Evolutionary conservation across 92 coral and sea anemone species (phyloP).

Genomic region (Diadumene lineata): DNA sequence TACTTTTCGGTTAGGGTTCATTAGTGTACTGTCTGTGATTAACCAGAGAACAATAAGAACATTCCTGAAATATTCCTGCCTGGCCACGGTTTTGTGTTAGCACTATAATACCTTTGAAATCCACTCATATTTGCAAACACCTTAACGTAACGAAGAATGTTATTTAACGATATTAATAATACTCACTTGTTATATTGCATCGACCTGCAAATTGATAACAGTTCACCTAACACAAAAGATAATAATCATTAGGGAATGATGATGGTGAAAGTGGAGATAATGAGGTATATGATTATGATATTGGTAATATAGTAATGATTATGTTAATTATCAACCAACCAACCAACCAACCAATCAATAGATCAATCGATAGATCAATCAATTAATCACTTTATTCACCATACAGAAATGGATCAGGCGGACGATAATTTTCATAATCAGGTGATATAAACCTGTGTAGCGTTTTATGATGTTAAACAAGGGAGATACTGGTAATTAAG

Average conservation of each 20-base stretch:
- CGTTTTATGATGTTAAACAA: too few relatives aligned
- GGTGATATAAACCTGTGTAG: too few relatives aligned
- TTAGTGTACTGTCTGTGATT: too few relatives aligned
- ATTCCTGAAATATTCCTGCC: too few relatives aligned
- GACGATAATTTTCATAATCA: not conserved
- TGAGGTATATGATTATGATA: too few relatives aligned
- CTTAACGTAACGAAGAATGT: not conserved
- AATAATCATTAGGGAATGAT: too few relatives aligned
- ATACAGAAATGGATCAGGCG: not conserved
- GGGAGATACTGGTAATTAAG: too few relatives aligned
- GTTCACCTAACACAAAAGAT: slow-evolving; percentile 41
- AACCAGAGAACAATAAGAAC: too few relatives aligned
- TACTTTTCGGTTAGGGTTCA: too few relatives aligned
- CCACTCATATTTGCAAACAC: not conserved
- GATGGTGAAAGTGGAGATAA: too few relatives aligned
- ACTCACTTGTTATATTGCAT: slow-evolving; percentile 50
- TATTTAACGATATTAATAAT: not conserved
- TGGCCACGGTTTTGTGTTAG: too few relatives aligned
- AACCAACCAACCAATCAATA: not conserved
- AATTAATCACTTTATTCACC: not conserved
- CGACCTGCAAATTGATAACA: slow-evolving; percentile 36
- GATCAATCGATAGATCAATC: not conserved
- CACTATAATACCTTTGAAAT: not conserved
- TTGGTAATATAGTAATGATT: too few relatives aligned
- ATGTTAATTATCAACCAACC: not conserved